phyloP scores from a whole-genome alignment of 2,113 vertebrate genomes.

The Erinaceus europaeus region DNA sequence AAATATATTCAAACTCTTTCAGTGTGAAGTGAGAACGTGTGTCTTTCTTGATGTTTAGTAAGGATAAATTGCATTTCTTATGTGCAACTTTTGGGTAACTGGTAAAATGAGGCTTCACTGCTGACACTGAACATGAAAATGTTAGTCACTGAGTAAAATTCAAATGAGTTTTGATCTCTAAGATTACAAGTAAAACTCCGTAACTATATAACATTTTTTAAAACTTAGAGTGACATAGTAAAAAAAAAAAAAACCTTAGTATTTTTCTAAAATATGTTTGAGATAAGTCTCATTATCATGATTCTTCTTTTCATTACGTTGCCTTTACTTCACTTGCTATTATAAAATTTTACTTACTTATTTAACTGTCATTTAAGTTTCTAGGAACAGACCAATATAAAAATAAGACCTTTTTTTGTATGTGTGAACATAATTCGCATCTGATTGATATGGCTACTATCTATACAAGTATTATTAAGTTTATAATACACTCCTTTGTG shows the following conservation, averaged over 20 bases:
- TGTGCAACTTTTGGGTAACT: neutral
- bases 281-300: neutral
- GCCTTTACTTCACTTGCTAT: neutral
- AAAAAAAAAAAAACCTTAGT: neutral
- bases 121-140: neutral
- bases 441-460: neutral
- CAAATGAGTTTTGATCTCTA: neutral
- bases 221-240: too few relatives aligned
- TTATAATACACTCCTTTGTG: neutral
- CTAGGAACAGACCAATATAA: neutral
- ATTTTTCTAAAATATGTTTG: neutral
- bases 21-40: neutral
- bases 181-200: neutral
- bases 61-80: neutral
- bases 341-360: neutral
- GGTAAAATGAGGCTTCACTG: neutral
- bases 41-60: neutral
- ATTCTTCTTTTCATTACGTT: neutral
- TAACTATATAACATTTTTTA: neutral
- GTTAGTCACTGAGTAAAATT: neutral
- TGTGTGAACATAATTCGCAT: neutral
- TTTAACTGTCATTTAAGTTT: neutral
- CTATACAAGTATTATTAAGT: neutral
- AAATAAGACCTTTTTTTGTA: neutral
- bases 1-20: neutral